Conservation (phyloP, 2,113 vertebrate species). For the Tricholaema leucomelas region DNA sequence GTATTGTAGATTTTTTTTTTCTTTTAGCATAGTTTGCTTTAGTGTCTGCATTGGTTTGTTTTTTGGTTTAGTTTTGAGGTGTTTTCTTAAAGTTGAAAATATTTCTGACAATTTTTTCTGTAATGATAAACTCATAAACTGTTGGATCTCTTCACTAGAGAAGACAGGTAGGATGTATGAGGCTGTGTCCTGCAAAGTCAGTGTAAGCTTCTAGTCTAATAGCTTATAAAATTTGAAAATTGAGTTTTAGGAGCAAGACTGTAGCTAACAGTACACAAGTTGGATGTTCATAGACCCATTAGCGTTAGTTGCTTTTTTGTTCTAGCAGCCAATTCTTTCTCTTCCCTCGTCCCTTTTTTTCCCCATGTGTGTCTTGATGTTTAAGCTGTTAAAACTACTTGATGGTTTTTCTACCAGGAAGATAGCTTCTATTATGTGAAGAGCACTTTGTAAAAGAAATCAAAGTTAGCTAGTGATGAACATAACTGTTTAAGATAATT, state of each 20-base stretch:
- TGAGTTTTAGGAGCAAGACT: constrained; percentile 25
- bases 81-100: constrained; percentile 47
- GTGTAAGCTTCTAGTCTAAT: constrained; percentile 24
- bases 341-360: background rate
- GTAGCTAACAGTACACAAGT: background rate
- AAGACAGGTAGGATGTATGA: constrained; percentile 25
- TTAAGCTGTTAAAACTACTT: constrained; percentile 72
- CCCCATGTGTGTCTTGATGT: constrained; percentile 60
- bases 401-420: constrained; percentile 61
- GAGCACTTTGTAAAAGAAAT: constrained; percentile 78
- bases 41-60: constrained; percentile 17
- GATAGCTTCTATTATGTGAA: constrained; percentile 75
- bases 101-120: constrained; percentile 39
- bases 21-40: constrained; percentile 59
- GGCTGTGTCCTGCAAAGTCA: constrained; percentile 33
- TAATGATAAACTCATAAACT: constrained; percentile 39
- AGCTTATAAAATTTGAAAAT: background rate
- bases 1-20: constrained; percentile 62
- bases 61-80: background rate
- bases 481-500: constrained; percentile 37
- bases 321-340: constrained; percentile 36
- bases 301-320: constrained; percentile 34
- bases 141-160: constrained; percentile 46
- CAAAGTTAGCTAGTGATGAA: constrained; percentile 69
- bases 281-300: constrained; percentile 11